Evolutionary conservation across 2,888 invertebrate genomes (phyloP).

Genomic region (Endotricha flammealis): DNA sequence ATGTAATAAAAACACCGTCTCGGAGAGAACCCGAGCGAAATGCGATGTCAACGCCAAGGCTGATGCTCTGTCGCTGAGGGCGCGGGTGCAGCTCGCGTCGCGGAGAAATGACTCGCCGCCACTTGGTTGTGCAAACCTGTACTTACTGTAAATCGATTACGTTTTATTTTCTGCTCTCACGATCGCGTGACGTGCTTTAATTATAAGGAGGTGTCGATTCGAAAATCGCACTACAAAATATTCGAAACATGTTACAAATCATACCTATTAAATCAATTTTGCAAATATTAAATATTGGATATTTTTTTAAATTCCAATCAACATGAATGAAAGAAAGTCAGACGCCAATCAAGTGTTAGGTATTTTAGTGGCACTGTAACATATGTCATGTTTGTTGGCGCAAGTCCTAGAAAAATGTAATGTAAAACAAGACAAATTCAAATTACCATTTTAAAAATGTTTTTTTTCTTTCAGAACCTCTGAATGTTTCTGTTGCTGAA

Average conservation of each 20-base stretch:
- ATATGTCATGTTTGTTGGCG: no score
- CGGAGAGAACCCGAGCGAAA: conserved; percentile 51
- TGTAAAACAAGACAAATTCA: no score
- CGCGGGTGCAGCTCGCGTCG: conserved; percentile 18
- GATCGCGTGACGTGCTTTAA: conserved; percentile 71
- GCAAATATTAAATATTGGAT: conserved; percentile 31
- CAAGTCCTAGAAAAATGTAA: no score
- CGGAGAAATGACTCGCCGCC: conserved; percentile 50
- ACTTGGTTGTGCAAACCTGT: conserved; percentile 51
- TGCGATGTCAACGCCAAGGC: conserved; percentile 54
- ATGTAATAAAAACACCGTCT: conserved; percentile 50
- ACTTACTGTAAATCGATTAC: conserved; percentile 65
- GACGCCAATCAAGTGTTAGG: no score
- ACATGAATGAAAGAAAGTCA: no score
- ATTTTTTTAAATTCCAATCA: neutral
- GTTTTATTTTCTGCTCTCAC: conserved; percentile 54
- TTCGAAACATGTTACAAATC: conserved; percentile 57
- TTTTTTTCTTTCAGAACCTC: neutral
- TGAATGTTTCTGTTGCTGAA: no score
- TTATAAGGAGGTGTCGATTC: conserved; percentile 72
- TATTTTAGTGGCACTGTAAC: no score
- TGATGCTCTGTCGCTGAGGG: conserved; percentile 47
- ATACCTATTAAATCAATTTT: conserved; percentile 58
- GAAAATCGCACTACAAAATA: conserved; percentile 60
- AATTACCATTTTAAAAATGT: no score